Base-by-base conservation (phyloP, 2,113 vertebrate species). In the Burhinus bistriatus region DNA sequence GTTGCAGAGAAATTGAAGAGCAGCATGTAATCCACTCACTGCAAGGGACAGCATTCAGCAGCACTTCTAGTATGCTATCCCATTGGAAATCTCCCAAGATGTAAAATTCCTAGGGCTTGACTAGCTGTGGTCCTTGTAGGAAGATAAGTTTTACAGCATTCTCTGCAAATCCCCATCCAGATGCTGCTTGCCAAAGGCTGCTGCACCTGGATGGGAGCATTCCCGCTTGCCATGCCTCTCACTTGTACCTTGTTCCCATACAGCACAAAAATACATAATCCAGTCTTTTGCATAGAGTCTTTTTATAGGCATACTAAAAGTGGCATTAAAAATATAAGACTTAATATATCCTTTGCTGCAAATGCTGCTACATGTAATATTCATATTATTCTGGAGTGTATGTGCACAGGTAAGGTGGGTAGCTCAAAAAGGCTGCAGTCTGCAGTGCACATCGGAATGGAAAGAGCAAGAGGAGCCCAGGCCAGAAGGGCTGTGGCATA, bases 271-370 rank as follows among this genome's bases (percentile, higher is more conserved):
- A 94, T 25, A 83, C 13, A 71, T 58, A 89, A 92, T 92, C 57
- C 22, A 51, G 9, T 72, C 72, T 87, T 96, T 89, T 85, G 87
- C 81, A 83, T 30, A 59, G 76, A 87, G 21, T 85, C 95, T 95
- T 97, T 95, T 96, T 90, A 94, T 91, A 95, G 93, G 49, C 40
- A 49, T 62, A 80, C 70, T 95, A 89, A 95, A 97, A 93, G 87
- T 88, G 73, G 78, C 73, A 83, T 96, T 94, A 89, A 95, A 96
- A 96, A 95, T 92, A 91, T 65, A 91, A 81, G 12, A 73, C 70
- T 95, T 92, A 90, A 91, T 91, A 70, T 87, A 94, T 90, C 66
- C 44, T 93, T 91, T 89, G 70, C 89, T 89, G 91, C 52, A 89
- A 89, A 64, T 59, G 65, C 61, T 90, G 86, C 88, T 84, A 12